phyloP scores from a whole-genome alignment of 2,888 invertebrate species.

The Erannis defoliaria region DNA sequence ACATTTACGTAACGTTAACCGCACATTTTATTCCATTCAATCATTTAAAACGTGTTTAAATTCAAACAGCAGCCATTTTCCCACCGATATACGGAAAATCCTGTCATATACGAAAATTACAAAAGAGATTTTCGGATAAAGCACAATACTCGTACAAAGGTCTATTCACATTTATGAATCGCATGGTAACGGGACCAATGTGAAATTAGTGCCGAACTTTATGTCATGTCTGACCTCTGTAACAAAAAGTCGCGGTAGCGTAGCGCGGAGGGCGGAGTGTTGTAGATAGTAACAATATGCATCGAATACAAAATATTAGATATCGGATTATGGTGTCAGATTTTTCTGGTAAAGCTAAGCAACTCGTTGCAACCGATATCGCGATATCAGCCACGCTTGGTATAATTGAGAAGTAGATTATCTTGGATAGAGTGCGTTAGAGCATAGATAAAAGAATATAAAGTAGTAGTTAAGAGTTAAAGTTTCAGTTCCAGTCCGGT shows the following conservation, averaged over 20 bases:
- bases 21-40: slow-evolving; percentile 2
- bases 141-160: slow-evolving; percentile 17
- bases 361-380: too few species aligned
- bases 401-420: too few species aligned
- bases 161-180: slow-evolving; percentile 27
- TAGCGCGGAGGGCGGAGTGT: neutral
- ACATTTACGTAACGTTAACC: slow-evolving; percentile 3
- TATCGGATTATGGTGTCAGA: too few species aligned
- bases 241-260: neutral
- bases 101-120: slow-evolving; percentile 25
- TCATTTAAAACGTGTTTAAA: slow-evolving; percentile 3
- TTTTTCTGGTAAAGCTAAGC: too few species aligned
- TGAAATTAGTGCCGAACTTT: neutral
- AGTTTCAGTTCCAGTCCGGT: too few species aligned
- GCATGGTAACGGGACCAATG: slow-evolving; percentile 25
- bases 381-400: too few species aligned
- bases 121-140: slow-evolving; percentile 33
- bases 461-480: too few species aligned
- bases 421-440: too few species aligned
- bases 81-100: slow-evolving; percentile 29
- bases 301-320: too few species aligned
- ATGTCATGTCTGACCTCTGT: neutral
- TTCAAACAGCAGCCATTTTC: slow-evolving; percentile 16
- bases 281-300: neutral
- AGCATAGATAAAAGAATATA: too few species aligned